Percentiles rank a stretch among this genome's conserved stretches.
These are phyloP conservation scores for Mustelus asterias DNA, from an alignment of 2,113 vertebrate genomes.

Conservation along the genomic window DNA sequence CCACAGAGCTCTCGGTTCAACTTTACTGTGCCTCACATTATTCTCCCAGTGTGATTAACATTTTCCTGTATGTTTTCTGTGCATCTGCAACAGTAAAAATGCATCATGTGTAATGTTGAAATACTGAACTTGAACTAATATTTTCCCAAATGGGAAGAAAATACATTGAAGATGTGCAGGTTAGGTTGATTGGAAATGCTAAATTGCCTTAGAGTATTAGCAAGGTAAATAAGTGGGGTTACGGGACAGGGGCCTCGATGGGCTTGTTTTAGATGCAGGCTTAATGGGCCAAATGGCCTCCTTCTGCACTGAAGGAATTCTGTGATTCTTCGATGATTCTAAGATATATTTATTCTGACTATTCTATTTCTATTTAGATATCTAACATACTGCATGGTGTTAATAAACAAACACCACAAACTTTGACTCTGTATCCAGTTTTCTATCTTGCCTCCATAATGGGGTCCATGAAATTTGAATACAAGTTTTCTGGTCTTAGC, in stretches of 20 bases:
- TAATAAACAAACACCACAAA: not conserved
- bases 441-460: no score
- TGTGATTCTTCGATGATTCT: no score
- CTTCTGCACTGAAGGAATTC: no score
- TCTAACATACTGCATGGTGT: not conserved
- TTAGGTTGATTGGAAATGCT: no score
- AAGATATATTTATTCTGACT: not conserved
- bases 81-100: not conserved
- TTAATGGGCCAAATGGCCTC: no score
- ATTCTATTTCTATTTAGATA: not conserved
- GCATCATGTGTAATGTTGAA: not conserved
- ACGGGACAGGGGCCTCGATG: no score
- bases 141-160: not conserved
- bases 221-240: no score
- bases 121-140: not conserved
- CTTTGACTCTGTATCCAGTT: no score
- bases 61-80: not conserved
- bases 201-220: no score
- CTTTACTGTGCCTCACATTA: not conserved
- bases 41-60: not conserved
- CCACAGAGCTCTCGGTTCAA: not conserved
- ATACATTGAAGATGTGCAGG: not conserved
- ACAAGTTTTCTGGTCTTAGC: no score
- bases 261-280: no score
- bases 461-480: no score